Percentiles rank a stretch among this genome's conserved stretches.
These are phyloP conservation scores for Yponomeuta sedellus DNA, from an alignment of 2,888 invertebrate genomes.

Conservation along the genomic window DNA sequence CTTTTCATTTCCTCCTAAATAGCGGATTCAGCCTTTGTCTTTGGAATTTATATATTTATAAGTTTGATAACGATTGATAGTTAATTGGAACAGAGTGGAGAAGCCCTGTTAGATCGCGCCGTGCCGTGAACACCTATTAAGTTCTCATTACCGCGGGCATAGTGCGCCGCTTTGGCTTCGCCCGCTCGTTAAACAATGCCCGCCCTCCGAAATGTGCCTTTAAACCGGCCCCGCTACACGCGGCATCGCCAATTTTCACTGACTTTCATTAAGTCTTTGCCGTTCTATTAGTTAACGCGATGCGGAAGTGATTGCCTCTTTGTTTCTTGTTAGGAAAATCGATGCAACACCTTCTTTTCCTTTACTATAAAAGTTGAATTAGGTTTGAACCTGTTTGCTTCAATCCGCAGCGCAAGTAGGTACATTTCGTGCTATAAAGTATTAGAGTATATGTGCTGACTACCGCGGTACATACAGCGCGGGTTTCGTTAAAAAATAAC, in stretches of 20 bases:
- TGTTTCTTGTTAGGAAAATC: background rate
- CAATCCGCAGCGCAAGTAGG: background rate
- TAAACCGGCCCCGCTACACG: slow-evolving; percentile 42
- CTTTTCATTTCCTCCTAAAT: too few relatives aligned
- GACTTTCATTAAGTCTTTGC: slow-evolving; percentile 28
- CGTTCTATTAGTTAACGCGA: slow-evolving; percentile 1
- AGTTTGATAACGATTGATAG: background rate
- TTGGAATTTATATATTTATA: too few relatives aligned
- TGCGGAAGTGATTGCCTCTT: slow-evolving; percentile 4
- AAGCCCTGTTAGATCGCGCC: slow-evolving; percentile 33
- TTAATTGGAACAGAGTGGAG: slow-evolving; percentile 3
- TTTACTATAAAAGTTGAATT: background rate
- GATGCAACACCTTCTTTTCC: background rate
- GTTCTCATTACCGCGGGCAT: slow-evolving; percentile 54
- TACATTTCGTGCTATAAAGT: background rate
- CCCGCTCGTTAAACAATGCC: slow-evolving; percentile 51
- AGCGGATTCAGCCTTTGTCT: too few relatives aligned
- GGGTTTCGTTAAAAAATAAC: slow-evolving; percentile 1
- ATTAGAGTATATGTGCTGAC: background rate
- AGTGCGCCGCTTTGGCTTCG: slow-evolving; percentile 40
- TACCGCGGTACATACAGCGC: background rate
- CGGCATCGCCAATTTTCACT: slow-evolving; percentile 28
- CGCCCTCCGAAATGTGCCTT: slow-evolving; percentile 40
- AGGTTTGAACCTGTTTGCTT: background rate
- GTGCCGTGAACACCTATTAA: slow-evolving; percentile 54